These are phyloP conservation scores for Tamandua tetradactyla DNA, from an alignment of 2,797 vertebrate genomes.

Conservation along the genomic window DNA sequence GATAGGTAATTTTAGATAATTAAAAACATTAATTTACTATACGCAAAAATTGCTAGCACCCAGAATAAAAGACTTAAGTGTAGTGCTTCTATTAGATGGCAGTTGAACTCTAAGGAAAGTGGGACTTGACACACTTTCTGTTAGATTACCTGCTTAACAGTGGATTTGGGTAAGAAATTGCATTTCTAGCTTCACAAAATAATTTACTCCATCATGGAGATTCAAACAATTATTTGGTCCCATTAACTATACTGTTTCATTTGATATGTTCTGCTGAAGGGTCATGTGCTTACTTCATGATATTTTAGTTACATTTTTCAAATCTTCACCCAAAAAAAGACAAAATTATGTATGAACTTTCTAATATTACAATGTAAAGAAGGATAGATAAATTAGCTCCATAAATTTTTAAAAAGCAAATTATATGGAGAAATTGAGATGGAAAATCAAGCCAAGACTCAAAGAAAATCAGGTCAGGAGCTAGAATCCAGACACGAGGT, in stretches of 20 bases:
- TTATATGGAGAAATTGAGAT: background rate
- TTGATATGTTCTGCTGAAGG: background rate
- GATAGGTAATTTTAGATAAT: conserved; percentile 18
- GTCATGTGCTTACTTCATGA: background rate
- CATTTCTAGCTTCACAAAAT: conserved; percentile 31
- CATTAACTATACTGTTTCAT: background rate
- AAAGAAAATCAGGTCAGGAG: background rate
- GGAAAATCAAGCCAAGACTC: background rate
- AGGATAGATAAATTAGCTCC: background rate
- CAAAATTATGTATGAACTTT: background rate
- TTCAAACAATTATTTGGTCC: background rate
- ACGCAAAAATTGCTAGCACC: background rate
- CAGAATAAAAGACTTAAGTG: background rate
- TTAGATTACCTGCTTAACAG: background rate
- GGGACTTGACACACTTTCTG: background rate
- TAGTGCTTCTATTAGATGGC: conserved; percentile 20
- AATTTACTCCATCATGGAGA: background rate
- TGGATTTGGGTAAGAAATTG: background rate
- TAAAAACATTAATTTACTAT: conserved; percentile 43
- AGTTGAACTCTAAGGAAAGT: background rate
- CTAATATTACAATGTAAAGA: background rate
- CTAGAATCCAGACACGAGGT: background rate
- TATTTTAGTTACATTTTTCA: background rate
- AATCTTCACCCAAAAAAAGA: background rate
- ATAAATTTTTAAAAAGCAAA: background rate